phyloP scores from a whole-genome alignment of 2,113 vertebrate genomes.

The Crotophaga sulcirostris region DNA sequence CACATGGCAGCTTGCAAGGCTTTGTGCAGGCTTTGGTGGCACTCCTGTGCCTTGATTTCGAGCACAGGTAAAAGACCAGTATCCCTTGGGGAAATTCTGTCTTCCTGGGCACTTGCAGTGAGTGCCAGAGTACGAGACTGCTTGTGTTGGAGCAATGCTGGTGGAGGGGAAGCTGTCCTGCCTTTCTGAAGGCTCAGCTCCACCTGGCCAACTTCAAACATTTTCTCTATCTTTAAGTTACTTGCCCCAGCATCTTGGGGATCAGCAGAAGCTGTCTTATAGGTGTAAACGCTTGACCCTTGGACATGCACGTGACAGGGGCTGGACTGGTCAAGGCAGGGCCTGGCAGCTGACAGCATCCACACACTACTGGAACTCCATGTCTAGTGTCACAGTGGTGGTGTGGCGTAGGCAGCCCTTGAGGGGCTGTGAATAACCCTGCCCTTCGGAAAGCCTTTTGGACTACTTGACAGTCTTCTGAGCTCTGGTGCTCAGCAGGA shows the following conservation, averaged over 20 bases:
- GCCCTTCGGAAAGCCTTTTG: background rate
- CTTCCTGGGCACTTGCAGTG: background rate
- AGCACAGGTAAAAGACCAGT: background rate
- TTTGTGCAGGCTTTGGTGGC: background rate
- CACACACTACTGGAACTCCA: fast-evolving
- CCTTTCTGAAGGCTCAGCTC: background rate
- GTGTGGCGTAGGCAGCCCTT: background rate
- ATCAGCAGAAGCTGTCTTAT: fast-evolving
- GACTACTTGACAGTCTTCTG: background rate
- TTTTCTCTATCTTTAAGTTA: background rate
- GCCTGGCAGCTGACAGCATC: background rate
- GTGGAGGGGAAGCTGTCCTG: background rate
- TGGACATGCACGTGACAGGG: fast-evolving
- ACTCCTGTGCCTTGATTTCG: background rate
- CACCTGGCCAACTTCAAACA: background rate
- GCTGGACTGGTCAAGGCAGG: background rate
- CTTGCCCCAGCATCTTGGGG: background rate
- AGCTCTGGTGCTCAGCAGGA: background rate
- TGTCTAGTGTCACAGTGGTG: background rate
- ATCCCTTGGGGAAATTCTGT: background rate
- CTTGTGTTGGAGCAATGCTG: background rate
- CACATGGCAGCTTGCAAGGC: background rate
- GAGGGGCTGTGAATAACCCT: fast-evolving
- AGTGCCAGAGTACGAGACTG: fast-evolving
- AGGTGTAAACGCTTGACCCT: fast-evolving